These are phyloP conservation scores for Zaprionus camerounensis DNA, from an alignment of 1,140 invertebrate species.

Conservation along the genomic window DNA sequence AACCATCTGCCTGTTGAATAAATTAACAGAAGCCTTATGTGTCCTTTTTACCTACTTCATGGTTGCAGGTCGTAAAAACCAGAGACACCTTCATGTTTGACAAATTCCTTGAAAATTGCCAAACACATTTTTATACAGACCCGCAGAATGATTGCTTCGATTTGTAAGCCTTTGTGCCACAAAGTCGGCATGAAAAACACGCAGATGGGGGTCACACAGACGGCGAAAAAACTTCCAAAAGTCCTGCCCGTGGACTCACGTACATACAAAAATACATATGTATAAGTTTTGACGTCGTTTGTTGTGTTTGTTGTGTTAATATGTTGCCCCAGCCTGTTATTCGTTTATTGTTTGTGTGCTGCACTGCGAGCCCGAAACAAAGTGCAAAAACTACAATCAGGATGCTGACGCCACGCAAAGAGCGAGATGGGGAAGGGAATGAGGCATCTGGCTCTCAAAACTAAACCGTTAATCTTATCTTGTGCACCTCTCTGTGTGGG, in stretches of 20 bases:
- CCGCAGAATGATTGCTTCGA: background rate
- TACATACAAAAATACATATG: background rate
- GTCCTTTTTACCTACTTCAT: background rate
- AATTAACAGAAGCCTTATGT: background rate
- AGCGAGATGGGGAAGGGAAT: background rate
- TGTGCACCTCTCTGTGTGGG: conserved; percentile 37
- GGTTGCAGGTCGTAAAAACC: background rate
- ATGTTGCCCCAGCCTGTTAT: conserved; percentile 40
- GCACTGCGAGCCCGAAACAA: background rate
- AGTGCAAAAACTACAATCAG: conserved; percentile 25
- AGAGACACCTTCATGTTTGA: background rate
- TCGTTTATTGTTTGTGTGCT: conserved; percentile 38
- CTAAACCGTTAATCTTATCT: conserved; percentile 60
- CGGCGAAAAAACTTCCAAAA: too few species aligned
- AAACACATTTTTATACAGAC: background rate
- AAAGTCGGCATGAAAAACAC: too few species aligned
- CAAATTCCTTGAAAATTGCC: background rate
- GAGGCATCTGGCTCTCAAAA: conserved; percentile 36
- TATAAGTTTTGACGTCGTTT: conserved; percentile 51
- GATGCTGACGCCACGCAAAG: conserved; percentile 3
- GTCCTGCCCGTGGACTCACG: too few species aligned
- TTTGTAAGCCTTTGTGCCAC: too few species aligned
- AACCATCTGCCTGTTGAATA: background rate
- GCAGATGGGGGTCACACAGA: too few species aligned
- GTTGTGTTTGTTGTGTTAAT: conserved; percentile 80